A percentile compares a stretch with the other conserved stretches of the same genome.
Conservation (phyloP, 2,888 invertebrate genomes). For the Trissolcus japonicus region DNA sequence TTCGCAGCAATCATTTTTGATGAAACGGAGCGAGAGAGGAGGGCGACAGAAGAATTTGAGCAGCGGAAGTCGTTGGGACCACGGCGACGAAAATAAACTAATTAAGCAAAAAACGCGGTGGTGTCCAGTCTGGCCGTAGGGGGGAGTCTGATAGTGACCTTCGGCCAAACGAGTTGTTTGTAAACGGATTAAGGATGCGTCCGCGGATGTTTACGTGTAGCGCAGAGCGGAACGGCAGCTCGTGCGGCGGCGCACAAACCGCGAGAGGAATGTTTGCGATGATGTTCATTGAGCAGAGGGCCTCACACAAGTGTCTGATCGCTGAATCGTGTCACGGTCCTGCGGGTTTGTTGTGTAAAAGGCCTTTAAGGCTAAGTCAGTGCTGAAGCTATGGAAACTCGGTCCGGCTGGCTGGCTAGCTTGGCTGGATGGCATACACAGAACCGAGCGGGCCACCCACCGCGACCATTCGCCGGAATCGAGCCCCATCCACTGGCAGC, state of each 20-base stretch:
- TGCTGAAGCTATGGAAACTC: constrained; percentile 55
- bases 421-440: constrained; percentile 79
- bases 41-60: not conserved
- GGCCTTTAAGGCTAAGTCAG: constrained; percentile 54
- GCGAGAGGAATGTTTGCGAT: constrained; percentile 51
- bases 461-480: constrained; percentile 77
- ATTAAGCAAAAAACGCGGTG: constrained; percentile 12
- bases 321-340: constrained; percentile 62
- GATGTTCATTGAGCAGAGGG: constrained; percentile 59
- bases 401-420: constrained; percentile 79
- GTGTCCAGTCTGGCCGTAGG: not conserved
- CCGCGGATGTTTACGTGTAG: constrained; percentile 43
- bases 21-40: not conserved
- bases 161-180: constrained; percentile 41
- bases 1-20: constrained; percentile 3
- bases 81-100: constrained; percentile 30
- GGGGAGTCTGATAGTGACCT: constrained; percentile 26
- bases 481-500: constrained; percentile 72
- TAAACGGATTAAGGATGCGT: constrained; percentile 38
- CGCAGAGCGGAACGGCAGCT: constrained; percentile 1
- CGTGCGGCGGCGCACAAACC: constrained; percentile 24
- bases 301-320: constrained; percentile 53
- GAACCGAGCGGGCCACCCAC: constrained; percentile 75
- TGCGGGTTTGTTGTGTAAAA: constrained; percentile 58
- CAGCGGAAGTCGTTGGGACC: constrained; percentile 20